Evolutionary conservation across 2,113 vertebrate species (phyloP).

Genomic region (Laticauda laticaudata): DNA sequence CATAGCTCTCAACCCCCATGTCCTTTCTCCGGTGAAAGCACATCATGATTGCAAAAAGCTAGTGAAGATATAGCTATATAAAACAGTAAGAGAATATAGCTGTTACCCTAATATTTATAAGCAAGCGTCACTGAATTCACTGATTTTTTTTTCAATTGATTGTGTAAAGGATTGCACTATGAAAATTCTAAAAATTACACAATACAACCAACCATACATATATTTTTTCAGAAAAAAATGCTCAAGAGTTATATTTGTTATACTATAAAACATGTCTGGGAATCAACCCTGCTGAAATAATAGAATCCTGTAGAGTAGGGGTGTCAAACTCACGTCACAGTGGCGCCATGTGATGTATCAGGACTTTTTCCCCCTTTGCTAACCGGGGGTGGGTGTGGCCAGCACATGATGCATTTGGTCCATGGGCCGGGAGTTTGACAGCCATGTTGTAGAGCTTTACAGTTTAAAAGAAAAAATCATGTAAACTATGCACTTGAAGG

Average conservation of each 20-base stretch:
- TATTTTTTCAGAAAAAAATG: neutral
- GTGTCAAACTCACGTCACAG: no score
- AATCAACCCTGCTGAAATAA: neutral
- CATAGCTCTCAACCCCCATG: neutral
- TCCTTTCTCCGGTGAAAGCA: neutral
- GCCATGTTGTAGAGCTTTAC: neutral
- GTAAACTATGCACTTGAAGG: neutral
- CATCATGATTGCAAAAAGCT: neutral
- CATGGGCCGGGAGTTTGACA: no score
- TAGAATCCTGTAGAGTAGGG: neutral
- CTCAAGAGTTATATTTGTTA: neutral
- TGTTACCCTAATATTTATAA: neutral
- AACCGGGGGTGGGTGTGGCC: no score
- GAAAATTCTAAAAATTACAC: neutral
- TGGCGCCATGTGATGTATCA: no score
- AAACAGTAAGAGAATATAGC: neutral
- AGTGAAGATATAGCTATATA: neutral
- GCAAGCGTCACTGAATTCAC: neutral
- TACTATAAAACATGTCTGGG: neutral
- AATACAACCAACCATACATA: neutral
- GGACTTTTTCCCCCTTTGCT: no score
- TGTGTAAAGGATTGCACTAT: neutral
- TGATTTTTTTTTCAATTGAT: neutral
- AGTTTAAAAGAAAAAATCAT: neutral
- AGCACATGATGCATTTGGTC: no score